These are phyloP conservation scores for Pilophorus perplexus DNA, from an alignment of 2,888 invertebrate genomes.

Conservation along the genomic window DNA sequence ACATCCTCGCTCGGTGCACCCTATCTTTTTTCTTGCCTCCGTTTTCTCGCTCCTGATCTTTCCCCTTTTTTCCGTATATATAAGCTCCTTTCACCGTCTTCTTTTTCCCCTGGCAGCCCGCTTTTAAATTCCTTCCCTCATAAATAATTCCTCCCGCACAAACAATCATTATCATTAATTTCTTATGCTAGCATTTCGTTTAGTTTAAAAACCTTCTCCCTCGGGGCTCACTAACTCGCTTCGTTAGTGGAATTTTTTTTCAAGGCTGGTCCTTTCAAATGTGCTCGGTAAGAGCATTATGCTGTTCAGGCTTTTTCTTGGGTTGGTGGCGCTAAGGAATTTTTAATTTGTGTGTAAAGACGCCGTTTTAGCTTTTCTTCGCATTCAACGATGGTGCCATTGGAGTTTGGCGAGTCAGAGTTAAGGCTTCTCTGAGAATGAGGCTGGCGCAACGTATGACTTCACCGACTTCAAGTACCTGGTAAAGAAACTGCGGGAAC, in stretches of 20 bases:
- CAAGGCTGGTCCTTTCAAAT: no score
- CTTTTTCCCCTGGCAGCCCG: not conserved
- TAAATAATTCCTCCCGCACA: conserved; percentile 3
- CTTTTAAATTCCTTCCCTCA: conserved; percentile 1
- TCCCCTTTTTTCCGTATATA: not conserved
- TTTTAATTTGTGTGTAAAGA: no score
- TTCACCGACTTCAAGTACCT: no score
- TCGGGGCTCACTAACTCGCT: not conserved
- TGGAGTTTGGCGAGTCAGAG: no score
- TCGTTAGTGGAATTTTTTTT: not conserved
- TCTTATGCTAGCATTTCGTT: conserved; percentile 3
- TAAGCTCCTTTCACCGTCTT: conserved; percentile 29
- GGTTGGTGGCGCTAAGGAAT: no score
- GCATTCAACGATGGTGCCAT: no score
- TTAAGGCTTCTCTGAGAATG: no score
- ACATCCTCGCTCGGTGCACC: conserved; percentile 33
- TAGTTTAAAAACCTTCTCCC: not conserved
- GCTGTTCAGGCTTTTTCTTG: no score
- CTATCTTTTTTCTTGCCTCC: not conserved
- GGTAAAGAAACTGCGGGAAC: no score
- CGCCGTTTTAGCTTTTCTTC: no score
- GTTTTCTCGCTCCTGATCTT: not conserved
- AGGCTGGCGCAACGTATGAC: no score
- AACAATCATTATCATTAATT: conserved; percentile 16
- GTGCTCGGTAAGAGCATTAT: no score